Conservation (phyloP, 2,113 vertebrate species). For the Carollia perspicillata region DNA sequence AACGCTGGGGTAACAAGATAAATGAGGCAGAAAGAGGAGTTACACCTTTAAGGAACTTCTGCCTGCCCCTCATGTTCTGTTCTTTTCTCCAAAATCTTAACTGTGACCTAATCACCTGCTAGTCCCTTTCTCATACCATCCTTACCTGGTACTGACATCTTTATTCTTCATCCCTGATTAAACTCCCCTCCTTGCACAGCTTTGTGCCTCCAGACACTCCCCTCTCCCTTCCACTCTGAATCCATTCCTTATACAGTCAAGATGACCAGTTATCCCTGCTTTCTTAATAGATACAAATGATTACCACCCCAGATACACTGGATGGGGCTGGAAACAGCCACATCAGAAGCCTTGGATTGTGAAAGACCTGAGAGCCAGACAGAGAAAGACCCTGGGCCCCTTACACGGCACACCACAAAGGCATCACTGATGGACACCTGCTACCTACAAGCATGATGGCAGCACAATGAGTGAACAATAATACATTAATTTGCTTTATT, state of each 20-base stretch:
- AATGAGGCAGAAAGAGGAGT: background rate
- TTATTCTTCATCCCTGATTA: background rate
- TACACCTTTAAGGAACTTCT: background rate
- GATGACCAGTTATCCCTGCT: background rate
- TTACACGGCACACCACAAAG: background rate
- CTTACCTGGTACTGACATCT: background rate
- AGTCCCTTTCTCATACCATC: background rate
- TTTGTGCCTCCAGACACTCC: background rate
- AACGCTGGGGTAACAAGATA: conserved; percentile 31
- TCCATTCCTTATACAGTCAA: background rate
- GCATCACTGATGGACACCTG: background rate
- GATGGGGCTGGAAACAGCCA: background rate
- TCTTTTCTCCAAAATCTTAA: background rate
- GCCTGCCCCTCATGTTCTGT: background rate
- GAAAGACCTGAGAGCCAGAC: background rate
- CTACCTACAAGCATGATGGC: background rate
- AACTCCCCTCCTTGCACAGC: background rate
- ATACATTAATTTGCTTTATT: background rate
- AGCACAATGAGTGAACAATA: too few species aligned
- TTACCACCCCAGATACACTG: background rate
- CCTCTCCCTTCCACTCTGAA: background rate
- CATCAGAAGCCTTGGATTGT: background rate
- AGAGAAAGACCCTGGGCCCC: background rate
- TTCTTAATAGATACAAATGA: background rate
- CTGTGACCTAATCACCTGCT: background rate